These are phyloP conservation scores for Lysandra bellargus DNA, from an alignment of 2,888 invertebrate genomes.

Conservation along the genomic window DNA sequence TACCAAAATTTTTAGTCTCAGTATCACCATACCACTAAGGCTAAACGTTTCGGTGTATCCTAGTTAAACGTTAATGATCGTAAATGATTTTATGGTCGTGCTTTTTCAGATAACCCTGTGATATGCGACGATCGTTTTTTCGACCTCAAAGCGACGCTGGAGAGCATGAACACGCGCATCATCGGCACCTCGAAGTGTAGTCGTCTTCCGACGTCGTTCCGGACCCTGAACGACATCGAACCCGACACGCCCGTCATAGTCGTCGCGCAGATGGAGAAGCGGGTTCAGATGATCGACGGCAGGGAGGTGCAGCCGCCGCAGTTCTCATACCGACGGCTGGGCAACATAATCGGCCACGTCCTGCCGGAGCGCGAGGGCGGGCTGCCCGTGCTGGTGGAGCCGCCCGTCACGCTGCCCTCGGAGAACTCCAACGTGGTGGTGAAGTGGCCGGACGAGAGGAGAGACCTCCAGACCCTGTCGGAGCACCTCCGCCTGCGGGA, in stretches of 20 bases:
- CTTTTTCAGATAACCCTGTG: slow-evolving; percentile 87
- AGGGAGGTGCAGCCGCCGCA: slow-evolving; percentile 50
- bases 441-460: slow-evolving; percentile 67
- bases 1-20: no score
- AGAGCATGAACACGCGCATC: slow-evolving; percentile 86
- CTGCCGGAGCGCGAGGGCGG: slow-evolving; percentile 64
- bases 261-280: slow-evolving; percentile 54
- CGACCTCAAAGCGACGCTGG: slow-evolving; percentile 85
- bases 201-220: slow-evolving; percentile 56
- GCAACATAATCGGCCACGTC: slow-evolving; percentile 64
- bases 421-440: slow-evolving; percentile 62
- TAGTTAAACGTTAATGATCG: background rate
- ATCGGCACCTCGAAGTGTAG: slow-evolving; percentile 83
- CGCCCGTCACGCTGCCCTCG: slow-evolving; percentile 67
- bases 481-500: slow-evolving; percentile 66
- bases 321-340: slow-evolving; percentile 61
- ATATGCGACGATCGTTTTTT: slow-evolving; percentile 87
- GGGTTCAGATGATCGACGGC: slow-evolving; percentile 47
- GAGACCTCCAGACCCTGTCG: slow-evolving; percentile 60
- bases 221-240: slow-evolving; percentile 64
- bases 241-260: slow-evolving; percentile 60
- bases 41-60: background rate
- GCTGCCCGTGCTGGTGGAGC: slow-evolving; percentile 66
- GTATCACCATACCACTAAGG: background rate
- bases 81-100: slow-evolving; percentile 34